Evolutionary conservation across 1,140 invertebrate genomes (phyloP), one percentile per base, ranked within the genome.

Genomic region (Pogonomyrmex barbatus): DNA sequence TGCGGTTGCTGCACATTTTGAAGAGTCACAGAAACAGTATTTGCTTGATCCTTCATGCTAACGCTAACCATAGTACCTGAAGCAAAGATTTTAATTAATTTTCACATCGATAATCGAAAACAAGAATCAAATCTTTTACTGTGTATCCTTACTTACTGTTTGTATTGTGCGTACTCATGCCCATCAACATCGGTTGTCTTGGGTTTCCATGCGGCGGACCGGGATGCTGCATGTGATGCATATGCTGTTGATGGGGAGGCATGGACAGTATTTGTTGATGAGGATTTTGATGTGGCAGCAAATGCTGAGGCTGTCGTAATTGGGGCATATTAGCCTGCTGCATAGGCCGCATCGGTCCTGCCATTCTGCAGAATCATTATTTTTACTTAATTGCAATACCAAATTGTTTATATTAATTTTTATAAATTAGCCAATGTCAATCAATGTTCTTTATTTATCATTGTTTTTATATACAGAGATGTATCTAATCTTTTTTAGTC

Each of bases 341-440:
- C 94, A 95, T 95, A 47, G 93, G 95, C 88, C 94, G 95, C 92
- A 95, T 95, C 87, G 93, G 92, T 90, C 93, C 94, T 91, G 91
- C 93, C 92, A 94, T 93, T 91, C 94, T 95, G 79, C n/a, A 87
- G 1, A 45, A 58, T 50, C 17, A 78, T 63, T 3, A 58, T 54
- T 83, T 56, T 63, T 56, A 2, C 45, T 77, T 12, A 5, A 58
- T 67, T 42, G 63, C 24, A 8, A 63, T 24, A 47, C 36, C n/a
- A 78, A 24, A 39, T 17, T 36, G 33, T 76, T 47, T 78, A 50
- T 54, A 52, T 60, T 50, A 54, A 71, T 4, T 5, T 58, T 9
- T 68, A 52, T n/a, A 58, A 33, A 36, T 54, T 39, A 67, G 24
- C 47, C 54, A 54, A 45, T 2, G 63, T 33, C 24, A 52, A 60